Conservation (phyloP, 2,888 invertebrate genomes). For the Platycheirus rosarum region DNA sequence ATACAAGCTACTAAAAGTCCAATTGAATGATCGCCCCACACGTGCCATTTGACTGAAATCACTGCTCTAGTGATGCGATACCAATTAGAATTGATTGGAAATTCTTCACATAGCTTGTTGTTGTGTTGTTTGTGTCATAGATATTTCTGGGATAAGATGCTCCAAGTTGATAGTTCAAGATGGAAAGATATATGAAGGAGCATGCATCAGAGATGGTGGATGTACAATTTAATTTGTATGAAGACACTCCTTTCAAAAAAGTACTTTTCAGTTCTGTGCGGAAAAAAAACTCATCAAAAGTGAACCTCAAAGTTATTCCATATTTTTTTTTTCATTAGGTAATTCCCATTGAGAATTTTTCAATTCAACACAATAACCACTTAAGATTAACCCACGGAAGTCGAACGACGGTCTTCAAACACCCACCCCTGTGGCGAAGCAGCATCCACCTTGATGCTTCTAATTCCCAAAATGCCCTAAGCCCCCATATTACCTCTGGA, state of each 20-base stretch:
- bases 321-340: background rate
- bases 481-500: slow-evolving; percentile 45
- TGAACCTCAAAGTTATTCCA: background rate
- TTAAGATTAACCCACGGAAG: slow-evolving; percentile 43
- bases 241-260: background rate
- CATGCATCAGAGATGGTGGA: background rate
- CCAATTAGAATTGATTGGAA: slow-evolving; percentile 72
- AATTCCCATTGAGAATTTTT: background rate
- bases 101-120: slow-evolving; percentile 58
- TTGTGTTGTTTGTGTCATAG: slow-evolving; percentile 18
- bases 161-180: slow-evolving; percentile 15
- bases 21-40: slow-evolving; percentile 68
- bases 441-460: slow-evolving; percentile 63
- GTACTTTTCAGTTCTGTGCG: no score
- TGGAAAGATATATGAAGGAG: slow-evolving; percentile 32
- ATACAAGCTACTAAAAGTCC: slow-evolving; percentile 37
- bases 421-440: slow-evolving; percentile 39
- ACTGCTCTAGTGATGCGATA: slow-evolving; percentile 60
- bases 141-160: slow-evolving; percentile 26
- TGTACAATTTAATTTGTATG: background rate
- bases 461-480: slow-evolving; percentile 65
- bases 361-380: slow-evolving; percentile 61
- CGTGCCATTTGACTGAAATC: slow-evolving; percentile 63
- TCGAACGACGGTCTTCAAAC: background rate
- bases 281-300: background rate